A percentile compares a stretch with the other conserved stretches of the same genome.
phyloP scores from a whole-genome alignment of 2,113 vertebrate species.

The rat (Rattus norvegicus) region GRCr8 NC_086025.1:53122501-53123000 shows the following conservation, averaged over 20 bases:
- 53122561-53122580: too few species aligned
- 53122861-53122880: not conserved
- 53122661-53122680: too few species aligned
- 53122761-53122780: too few species aligned
- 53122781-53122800: not conserved
- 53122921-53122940: not conserved
- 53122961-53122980: not conserved
- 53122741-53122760: not conserved
- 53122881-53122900: not conserved
- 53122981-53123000: not conserved
- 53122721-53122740: too few species aligned
- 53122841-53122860: not conserved
- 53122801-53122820: not conserved
- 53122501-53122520: not conserved
- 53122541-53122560: not conserved
- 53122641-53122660: not conserved
- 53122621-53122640: not conserved
- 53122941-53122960: too few species aligned
- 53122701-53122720: not conserved
- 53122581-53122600: not conserved
- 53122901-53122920: not conserved
- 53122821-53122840: fast-evolving
- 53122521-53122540: not conserved
- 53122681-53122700: not conserved
- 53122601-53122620: not conserved